Conservation (phyloP, 2,797 vertebrate species). For the Pipistrellus pipistrellus region DNA sequence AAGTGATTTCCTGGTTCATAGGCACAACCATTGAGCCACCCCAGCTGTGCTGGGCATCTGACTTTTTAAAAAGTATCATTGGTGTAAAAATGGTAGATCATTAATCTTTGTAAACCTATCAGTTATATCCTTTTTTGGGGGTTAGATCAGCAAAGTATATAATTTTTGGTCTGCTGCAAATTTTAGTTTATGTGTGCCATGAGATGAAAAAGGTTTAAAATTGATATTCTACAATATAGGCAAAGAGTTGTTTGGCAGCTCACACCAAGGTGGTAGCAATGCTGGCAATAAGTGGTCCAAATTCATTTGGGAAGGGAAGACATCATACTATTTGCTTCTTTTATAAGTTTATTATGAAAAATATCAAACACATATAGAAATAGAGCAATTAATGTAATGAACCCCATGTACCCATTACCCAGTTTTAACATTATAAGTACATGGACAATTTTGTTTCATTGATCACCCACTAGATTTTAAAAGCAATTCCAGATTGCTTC, state of each 20-base stretch:
- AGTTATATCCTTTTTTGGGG: neutral
- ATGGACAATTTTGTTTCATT: neutral
- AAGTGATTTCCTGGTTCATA: neutral
- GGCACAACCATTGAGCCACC: neutral
- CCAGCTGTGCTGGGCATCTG: neutral
- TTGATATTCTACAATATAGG: neutral
- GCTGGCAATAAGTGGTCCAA: neutral
- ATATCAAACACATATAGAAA: neutral
- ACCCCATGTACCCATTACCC: neutral
- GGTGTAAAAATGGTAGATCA: neutral
- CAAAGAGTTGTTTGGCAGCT: neutral
- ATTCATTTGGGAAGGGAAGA: neutral
- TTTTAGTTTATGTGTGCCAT: neutral
- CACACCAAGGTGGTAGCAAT: neutral
- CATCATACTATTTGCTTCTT: neutral
- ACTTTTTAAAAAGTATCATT: neutral
- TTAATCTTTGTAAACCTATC: neutral
- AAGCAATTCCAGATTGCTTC: neutral
- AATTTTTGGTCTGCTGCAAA: neutral
- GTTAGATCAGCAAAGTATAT: neutral
- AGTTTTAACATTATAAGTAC: neutral
- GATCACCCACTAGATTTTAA: neutral
- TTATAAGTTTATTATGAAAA: neutral
- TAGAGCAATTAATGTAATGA: neutral
- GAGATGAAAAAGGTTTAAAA: neutral